Conservation (phyloP, 2,797 vertebrate genomes). For the Syngnathus rostellatus region DNA sequence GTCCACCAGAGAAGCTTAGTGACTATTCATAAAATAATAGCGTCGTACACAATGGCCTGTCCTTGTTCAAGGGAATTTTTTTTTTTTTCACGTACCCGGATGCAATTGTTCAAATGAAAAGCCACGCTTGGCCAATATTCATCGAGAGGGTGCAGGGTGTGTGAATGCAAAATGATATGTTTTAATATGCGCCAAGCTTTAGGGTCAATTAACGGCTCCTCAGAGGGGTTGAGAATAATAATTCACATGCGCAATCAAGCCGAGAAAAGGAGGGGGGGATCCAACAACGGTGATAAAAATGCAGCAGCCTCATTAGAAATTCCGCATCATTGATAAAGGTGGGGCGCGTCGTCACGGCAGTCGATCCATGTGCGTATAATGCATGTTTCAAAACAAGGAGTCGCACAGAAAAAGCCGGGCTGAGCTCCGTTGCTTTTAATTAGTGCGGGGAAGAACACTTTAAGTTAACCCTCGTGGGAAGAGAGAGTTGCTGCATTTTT, state of each 20-base stretch:
- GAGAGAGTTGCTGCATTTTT: conserved; percentile 46
- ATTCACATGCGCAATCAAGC: conserved; percentile 51
- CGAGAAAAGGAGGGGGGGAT: conserved; percentile 23
- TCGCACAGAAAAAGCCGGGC: conserved; percentile 40
- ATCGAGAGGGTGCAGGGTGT: conserved; percentile 23
- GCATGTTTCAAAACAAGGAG: conserved; percentile 35
- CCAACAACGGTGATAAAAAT: conserved; percentile 14
- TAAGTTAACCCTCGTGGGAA: conserved; percentile 56
- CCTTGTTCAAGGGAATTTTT: conserved; percentile 35
- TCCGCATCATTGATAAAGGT: conserved; percentile 26
- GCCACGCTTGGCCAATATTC: conserved; percentile 46
- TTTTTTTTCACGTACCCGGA: conserved; percentile 16
- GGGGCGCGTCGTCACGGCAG: conserved; percentile 14
- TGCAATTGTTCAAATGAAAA: conserved; percentile 39
- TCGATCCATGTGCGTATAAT: conserved; percentile 15
- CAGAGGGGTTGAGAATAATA: conserved; percentile 45
- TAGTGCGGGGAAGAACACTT: conserved; percentile 38
- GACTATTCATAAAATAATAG: conserved; percentile 36
- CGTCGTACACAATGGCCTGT: conserved; percentile 23
- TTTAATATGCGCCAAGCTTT: conserved; percentile 51
- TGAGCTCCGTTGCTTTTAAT: conserved; percentile 57
- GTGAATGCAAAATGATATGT: conserved; percentile 44
- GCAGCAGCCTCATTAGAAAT: conserved; percentile 36
- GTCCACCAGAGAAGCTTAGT: conserved; percentile 42
- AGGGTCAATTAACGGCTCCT: conserved; percentile 63